phyloP scores from a whole-genome alignment of 2,113 vertebrate genomes.

The Nematolebias whitei region DNA sequence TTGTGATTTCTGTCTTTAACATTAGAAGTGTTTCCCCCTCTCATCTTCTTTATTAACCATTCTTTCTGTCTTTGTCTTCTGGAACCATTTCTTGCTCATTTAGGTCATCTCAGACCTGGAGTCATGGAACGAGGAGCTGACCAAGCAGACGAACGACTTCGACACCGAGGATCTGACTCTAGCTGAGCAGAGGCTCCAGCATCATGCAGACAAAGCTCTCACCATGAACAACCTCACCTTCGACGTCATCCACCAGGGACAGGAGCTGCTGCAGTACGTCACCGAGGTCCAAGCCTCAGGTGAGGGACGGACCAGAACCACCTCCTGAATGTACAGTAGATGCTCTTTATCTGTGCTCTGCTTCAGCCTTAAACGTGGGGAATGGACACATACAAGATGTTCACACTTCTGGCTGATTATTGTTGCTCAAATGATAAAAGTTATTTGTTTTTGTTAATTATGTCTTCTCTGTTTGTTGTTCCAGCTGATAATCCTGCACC shows the following conservation, averaged over 20 bases:
- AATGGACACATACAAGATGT: no score
- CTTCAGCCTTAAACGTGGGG: no score
- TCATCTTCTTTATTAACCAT: neutral
- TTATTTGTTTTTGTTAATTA: no score
- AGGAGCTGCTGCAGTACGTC: constrained; percentile 96
- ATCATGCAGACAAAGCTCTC: constrained; percentile 97
- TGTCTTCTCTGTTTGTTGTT: no score
- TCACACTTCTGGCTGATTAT: no score
- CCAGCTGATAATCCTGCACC: no score
- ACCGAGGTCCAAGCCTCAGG: constrained; percentile 97
- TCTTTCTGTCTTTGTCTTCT: neutral
- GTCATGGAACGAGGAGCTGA: constrained; percentile 98
- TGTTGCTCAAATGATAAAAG: no score
- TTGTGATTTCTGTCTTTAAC: neutral
- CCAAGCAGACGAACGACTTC: constrained; percentile 96
- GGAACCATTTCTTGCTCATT: neutral
- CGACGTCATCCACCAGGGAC: constrained; percentile 98
- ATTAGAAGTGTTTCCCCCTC: neutral
- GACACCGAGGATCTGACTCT: constrained; percentile 97
- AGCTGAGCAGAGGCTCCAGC: constrained; percentile 96
- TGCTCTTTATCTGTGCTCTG: no score
- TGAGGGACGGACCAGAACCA: constrained; percentile 72
- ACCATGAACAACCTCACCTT: constrained; percentile 99
- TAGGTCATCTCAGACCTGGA: constrained; percentile 99
- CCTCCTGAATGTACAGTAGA: neutral